These are phyloP conservation scores for Axea sp. DNA, from an alignment of 2,888 invertebrate species.

Conservation along the genomic window DNA sequence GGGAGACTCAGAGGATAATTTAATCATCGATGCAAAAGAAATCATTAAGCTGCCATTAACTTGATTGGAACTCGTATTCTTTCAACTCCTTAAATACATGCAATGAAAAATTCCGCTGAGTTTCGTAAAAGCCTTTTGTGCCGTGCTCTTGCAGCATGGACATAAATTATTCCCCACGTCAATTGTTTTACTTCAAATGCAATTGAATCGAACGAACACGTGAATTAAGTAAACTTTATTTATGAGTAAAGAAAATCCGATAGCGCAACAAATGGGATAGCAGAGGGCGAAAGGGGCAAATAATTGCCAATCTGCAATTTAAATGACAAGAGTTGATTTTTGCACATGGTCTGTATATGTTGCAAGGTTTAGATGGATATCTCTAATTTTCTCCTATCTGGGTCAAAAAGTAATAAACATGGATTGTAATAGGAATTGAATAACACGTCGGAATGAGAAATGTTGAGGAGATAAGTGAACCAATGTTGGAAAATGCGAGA, in stretches of 20 bases:
- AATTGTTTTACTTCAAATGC: slow-evolving; percentile 28
- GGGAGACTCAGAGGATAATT: too few relatives aligned
- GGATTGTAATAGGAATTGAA: slow-evolving; percentile 27
- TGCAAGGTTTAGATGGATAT: slow-evolving; percentile 23
- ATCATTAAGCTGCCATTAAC: too few relatives aligned
- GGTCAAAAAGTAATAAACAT: slow-evolving; percentile 20
- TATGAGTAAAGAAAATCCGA: slow-evolving; percentile 20
- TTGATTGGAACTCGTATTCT: too few relatives aligned
- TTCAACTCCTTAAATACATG: neutral
- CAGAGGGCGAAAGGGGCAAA: too few relatives aligned
- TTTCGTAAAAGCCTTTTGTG: slow-evolving; percentile 45
- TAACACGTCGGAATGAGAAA: slow-evolving; percentile 14
- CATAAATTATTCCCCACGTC: slow-evolving; percentile 39
- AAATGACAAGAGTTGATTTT: slow-evolving; percentile 12
- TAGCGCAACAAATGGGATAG: slow-evolving; percentile 22
- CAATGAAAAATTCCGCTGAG: slow-evolving; percentile 8
- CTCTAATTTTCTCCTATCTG: slow-evolving; percentile 11
- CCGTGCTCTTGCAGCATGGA: neutral
- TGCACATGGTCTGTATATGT: too few relatives aligned
- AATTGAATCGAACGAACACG: slow-evolving; percentile 26
- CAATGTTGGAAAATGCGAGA: slow-evolving; percentile 8
- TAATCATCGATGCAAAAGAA: slow-evolving; percentile 7
- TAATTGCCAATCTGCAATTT: slow-evolving; percentile 32
- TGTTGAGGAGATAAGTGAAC: slow-evolving; percentile 14
- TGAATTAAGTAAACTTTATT: slow-evolving; percentile 44